Percentiles rank a stretch among this genome's conserved stretches.
These are phyloP conservation scores for Cynaeus angustus DNA, from an alignment of 2,888 invertebrate species.

Conservation along the genomic window DNA sequence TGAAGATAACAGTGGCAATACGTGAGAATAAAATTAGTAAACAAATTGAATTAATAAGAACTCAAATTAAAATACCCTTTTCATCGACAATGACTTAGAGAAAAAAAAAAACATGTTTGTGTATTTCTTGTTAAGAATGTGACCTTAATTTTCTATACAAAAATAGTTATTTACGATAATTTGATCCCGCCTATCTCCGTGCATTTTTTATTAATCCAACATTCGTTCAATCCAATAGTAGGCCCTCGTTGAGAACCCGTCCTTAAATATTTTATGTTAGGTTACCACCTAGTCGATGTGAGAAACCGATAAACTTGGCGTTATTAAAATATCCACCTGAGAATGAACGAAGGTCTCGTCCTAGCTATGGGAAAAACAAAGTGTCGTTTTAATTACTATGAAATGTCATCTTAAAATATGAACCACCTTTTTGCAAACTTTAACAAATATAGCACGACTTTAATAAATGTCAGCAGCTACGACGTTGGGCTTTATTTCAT, in stretches of 20 bases:
- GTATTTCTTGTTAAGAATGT: neutral
- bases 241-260: conserved; percentile 1
- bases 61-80: no score
- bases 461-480: conserved; percentile 10
- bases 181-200: neutral
- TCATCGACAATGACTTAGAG: no score
- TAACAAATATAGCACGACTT: neutral
- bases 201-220: neutral
- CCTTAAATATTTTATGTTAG: conserved; percentile 19
- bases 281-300: conserved; percentile 13
- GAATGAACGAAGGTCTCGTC: neutral
- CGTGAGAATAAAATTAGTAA: no score
- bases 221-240: conserved; percentile 3
- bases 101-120: no score
- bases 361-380: neutral
- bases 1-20: no score
- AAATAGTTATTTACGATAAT: neutral
- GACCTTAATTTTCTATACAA: neutral
- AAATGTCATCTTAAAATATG: conserved; percentile 9
- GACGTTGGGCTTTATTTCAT: conserved; percentile 5
- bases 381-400: conserved; percentile 11
- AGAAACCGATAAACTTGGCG: conserved; percentile 13
- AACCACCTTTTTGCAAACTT: conserved; percentile 6
- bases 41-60: no score
- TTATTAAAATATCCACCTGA: conserved; percentile 15